A percentile compares a stretch with the other conserved stretches of the same genome.
Evolutionary conservation across 2,113 vertebrate species (phyloP).

Genomic region (Protobothrops flavoviridis): DNA sequence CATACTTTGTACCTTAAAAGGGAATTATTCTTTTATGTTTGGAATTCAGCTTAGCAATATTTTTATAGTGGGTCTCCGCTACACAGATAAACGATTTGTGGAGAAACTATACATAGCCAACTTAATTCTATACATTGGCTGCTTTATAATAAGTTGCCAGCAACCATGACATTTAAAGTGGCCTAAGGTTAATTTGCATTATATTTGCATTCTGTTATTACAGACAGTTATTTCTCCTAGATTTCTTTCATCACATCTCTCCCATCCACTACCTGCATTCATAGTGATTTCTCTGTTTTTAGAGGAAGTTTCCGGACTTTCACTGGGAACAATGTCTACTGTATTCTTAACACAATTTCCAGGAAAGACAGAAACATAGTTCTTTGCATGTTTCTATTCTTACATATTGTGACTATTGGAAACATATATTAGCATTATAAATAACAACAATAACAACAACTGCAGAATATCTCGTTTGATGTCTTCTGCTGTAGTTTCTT

Average conservation of each 20-base stretch:
- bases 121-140: background rate
- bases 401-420: background rate
- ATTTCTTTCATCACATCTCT: background rate
- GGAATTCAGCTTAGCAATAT: background rate
- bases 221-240: background rate
- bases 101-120: too few species aligned
- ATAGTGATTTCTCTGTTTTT: background rate
- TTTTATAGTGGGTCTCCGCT: background rate
- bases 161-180: background rate
- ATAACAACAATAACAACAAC: background rate
- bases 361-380: background rate
- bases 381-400: background rate
- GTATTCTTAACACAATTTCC: background rate
- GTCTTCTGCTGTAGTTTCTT: slow-evolving; percentile 15
- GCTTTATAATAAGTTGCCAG: background rate
- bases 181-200: background rate
- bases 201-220: background rate
- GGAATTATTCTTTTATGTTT: background rate
- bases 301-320: background rate
- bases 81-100: background rate
- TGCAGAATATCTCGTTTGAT: accelerated
- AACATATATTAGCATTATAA: slow-evolving; percentile 1
- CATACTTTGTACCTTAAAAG: background rate
- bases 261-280: background rate
- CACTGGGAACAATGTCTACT: background rate